These are phyloP conservation scores for Peucedramus taeniatus DNA, from an alignment of 2,113 vertebrate genomes.

Conservation along the genomic window DNA sequence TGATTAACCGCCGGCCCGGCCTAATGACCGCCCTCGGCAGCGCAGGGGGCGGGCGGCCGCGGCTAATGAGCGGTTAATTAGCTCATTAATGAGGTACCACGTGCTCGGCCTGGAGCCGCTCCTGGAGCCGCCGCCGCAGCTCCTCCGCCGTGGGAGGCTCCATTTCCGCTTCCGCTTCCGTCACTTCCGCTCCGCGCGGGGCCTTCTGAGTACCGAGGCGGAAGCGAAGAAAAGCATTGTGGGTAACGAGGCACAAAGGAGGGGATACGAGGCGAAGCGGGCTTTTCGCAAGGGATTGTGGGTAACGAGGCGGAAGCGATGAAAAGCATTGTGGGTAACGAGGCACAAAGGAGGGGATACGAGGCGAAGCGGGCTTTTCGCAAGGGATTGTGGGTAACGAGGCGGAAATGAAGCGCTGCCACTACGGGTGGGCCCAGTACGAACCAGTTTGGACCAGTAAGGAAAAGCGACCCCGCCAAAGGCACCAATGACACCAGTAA, in stretches of 20 bases:
- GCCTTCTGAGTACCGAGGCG: accelerated
- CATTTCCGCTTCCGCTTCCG: accelerated
- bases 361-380: too few species aligned
- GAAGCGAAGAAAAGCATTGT: background rate
- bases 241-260: background rate
- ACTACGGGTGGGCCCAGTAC: accelerated
- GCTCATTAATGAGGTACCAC: background rate
- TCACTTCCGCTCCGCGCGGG: background rate
- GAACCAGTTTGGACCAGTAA: too few species aligned
- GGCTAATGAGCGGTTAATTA: background rate
- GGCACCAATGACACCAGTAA: too few species aligned
- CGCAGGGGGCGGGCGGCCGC: accelerated
- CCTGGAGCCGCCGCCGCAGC: background rate
- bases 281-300: accelerated
- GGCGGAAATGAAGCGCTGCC: too few species aligned
- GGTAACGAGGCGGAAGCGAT: background rate
- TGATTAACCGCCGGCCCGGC: accelerated
- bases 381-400: background rate
- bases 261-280: too few species aligned
- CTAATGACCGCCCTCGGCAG: accelerated
- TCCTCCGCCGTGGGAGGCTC: background rate
- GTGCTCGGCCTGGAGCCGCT: background rate
- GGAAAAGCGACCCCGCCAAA: too few species aligned
- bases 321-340: too few species aligned
- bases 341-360: accelerated